Evolutionary conservation across 2,888 invertebrate genomes (phyloP).

Genomic region (Hemicrepidius hirtus): DNA sequence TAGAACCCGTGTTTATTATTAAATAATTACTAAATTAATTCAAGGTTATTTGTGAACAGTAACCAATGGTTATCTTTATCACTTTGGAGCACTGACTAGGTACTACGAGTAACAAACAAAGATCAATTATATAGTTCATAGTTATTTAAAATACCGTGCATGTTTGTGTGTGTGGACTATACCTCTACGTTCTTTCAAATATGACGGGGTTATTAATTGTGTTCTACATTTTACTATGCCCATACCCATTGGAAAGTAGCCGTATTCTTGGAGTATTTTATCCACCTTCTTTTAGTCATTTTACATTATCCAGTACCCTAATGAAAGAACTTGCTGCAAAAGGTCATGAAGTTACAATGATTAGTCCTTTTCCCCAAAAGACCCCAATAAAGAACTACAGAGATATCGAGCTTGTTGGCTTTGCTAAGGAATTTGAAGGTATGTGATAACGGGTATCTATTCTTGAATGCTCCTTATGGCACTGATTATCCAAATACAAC

Average conservation of each 20-base stretch:
- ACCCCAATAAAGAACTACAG: constrained; percentile 69
- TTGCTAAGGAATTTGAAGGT: constrained; percentile 32
- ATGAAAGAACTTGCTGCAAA: constrained; percentile 62
- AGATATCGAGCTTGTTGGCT: constrained; percentile 64
- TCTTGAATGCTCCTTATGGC: too few species aligned
- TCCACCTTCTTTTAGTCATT: constrained; percentile 63
- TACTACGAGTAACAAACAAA: too few species aligned
- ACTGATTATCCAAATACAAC: too few species aligned
- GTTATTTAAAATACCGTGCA: too few species aligned
- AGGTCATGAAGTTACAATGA: constrained; percentile 71
- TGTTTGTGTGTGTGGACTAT: too few species aligned
- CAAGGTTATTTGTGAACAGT: too few species aligned
- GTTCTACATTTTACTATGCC: neutral
- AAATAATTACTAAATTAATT: neutral
- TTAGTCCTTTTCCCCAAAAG: constrained; percentile 64
- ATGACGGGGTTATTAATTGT: constrained; percentile 3
- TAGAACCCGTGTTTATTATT: too few species aligned
- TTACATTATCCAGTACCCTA: constrained; percentile 60
- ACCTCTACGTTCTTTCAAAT: too few species aligned
- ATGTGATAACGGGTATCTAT: too few species aligned
- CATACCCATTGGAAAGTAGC: constrained; percentile 36
- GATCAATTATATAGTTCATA: too few species aligned
- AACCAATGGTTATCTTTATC: too few species aligned
- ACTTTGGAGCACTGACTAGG: too few species aligned
- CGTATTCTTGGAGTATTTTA: constrained; percentile 64